Conservation (phyloP, 2,888 invertebrate genomes). For the Lasioglossum oenotherae region DNA sequence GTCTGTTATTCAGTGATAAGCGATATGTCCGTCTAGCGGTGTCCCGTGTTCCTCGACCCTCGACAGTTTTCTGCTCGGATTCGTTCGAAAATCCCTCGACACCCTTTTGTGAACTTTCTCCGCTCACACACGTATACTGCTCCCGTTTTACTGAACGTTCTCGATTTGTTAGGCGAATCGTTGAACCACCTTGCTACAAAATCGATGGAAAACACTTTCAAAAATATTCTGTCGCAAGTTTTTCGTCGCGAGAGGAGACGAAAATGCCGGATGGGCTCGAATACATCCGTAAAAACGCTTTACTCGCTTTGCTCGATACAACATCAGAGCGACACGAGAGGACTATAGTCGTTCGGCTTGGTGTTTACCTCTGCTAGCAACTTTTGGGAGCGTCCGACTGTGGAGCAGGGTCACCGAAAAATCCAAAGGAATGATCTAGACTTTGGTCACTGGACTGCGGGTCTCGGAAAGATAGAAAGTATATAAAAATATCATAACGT, state of each 20-base stretch:
- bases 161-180: not conserved
- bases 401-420: not conserved
- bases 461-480: not conserved
- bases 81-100: conserved; percentile 68
- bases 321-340: conserved; percentile 29
- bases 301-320: conserved; percentile 20
- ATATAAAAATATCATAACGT: not conserved
- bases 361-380: not conserved
- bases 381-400: not conserved
- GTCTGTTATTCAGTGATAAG: conserved; percentile 78
- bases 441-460: not conserved
- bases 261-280: conserved; percentile 39
- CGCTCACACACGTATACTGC: conserved; percentile 43
- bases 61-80: conserved; percentile 53
- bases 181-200: conserved; percentile 21
- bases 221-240: conserved; percentile 37
- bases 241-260: conserved; percentile 46
- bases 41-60: conserved; percentile 56
- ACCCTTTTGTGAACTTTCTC: conserved; percentile 50
- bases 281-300: conserved; percentile 26
- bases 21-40: conserved; percentile 79
- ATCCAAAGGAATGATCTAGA: not conserved
- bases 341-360: conserved; percentile 43
- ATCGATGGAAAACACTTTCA: conserved; percentile 44
- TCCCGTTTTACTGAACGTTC: conserved; percentile 2